Conservation (phyloP, 1,140 invertebrate species). For the Rhynchophorus ferrugineus region DNA sequence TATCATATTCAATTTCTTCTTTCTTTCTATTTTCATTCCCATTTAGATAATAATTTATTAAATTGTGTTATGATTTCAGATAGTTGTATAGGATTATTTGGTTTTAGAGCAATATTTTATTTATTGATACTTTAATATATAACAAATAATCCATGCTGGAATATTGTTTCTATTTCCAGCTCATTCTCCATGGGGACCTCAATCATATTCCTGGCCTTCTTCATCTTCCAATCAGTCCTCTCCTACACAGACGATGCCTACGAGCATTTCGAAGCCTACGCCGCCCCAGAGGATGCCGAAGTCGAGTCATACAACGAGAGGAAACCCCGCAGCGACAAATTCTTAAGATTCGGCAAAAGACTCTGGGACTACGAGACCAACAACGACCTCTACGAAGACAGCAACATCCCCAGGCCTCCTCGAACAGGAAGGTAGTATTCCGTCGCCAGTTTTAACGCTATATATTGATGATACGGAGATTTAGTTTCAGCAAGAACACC, state of each 20-base stretch:
- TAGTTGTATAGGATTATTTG: no score
- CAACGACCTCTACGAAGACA: slow-evolving; percentile 12
- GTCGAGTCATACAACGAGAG: slow-evolving; percentile 7
- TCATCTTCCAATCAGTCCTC: slow-evolving; percentile 11
- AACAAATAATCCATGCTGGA: no score
- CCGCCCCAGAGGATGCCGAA: slow-evolving; percentile 11
- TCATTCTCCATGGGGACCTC: slow-evolving; percentile 14
- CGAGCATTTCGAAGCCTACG: slow-evolving; percentile 2
- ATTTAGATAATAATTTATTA: no score
- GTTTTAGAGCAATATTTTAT: no score
- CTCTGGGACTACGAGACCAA: slow-evolving; percentile 12
- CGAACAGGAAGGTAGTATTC: slow-evolving; percentile 22
- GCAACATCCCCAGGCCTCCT: slow-evolving; percentile 13
- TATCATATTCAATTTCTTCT: no score
- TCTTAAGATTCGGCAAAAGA: slow-evolving; percentile 20
- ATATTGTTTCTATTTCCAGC: not conserved
- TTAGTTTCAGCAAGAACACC: slow-evolving; percentile 8
- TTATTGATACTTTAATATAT: no score
- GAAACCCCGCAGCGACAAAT: slow-evolving; percentile 19
- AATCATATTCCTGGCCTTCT: slow-evolving; percentile 10
- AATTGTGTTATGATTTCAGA: no score
- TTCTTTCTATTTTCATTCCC: no score
- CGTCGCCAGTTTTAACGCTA: no score
- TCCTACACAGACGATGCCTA: slow-evolving; percentile 14
- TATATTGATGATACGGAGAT: no score